Percentiles rank a stretch among this genome's conserved stretches.
Conservation (phyloP, 53 echinoderm and acorn worm genomes). For the Temnopleurus reevesii region DNA sequence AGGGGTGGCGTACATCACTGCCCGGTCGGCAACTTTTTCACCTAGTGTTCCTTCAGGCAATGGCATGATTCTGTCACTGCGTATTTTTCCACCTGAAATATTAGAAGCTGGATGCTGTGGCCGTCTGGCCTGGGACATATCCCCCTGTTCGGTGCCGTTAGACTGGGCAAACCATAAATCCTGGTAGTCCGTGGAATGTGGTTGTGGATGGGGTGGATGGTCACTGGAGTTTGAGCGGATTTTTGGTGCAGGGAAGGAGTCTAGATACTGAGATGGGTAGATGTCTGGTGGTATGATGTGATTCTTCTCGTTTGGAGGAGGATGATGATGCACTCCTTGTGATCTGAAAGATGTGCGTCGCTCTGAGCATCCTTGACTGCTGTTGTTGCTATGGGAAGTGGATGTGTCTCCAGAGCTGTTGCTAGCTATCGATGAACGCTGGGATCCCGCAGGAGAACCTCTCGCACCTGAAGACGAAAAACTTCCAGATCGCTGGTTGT, state of each 20-base stretch:
- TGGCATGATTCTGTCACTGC: conserved; percentile 31
- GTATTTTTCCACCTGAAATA: background rate
- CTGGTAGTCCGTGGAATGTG: conserved; percentile 50
- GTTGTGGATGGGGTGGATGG: background rate
- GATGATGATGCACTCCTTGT: background rate
- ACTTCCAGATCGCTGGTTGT: conserved; percentile 26
- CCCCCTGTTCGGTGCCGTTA: conserved; percentile 34
- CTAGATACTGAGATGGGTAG: background rate
- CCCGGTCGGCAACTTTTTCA: background rate
- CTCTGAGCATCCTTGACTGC: background rate
- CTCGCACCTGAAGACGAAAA: conserved; percentile 40
- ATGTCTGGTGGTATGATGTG: conserved; percentile 39
- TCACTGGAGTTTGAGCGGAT: conserved; percentile 17
- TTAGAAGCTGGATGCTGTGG: background rate
- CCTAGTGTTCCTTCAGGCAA: background rate
- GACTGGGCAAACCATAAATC: conserved; percentile 48
- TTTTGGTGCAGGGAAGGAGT: conserved; percentile 31
- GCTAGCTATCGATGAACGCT: conserved; percentile 78
- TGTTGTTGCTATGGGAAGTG: conserved; percentile 66
- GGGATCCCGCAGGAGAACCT: conserved; percentile 67
- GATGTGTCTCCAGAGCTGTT: conserved; percentile 63
- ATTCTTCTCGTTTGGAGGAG: background rate
- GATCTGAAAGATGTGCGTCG: background rate
- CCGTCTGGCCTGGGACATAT: conserved; percentile 40
- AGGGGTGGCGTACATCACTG: background rate